These are phyloP conservation scores for Mesocentrotus franciscanus DNA, from an alignment of 53 echinoderm and acorn worm genomes.

Conservation along the genomic window DNA sequence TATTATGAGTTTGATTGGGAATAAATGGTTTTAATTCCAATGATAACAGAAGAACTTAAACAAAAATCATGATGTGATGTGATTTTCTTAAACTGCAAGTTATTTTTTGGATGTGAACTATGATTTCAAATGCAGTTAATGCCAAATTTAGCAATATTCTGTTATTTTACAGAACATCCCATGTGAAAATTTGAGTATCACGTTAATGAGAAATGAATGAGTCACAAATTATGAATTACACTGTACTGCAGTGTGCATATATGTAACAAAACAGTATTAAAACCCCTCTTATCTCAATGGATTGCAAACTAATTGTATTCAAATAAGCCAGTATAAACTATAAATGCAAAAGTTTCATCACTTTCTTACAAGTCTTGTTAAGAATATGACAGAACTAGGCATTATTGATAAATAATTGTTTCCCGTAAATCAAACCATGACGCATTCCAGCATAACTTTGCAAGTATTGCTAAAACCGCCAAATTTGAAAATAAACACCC, in stretches of 20 bases:
- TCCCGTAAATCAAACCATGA: background rate
- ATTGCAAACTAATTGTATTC: background rate
- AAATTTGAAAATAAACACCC: background rate
- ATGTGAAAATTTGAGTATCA: background rate
- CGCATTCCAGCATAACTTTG: background rate
- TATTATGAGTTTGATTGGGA: too few relatives aligned
- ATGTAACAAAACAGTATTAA: background rate
- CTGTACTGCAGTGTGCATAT: background rate
- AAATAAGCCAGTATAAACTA: background rate
- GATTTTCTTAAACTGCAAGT: too few relatives aligned
- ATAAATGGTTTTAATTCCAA: too few relatives aligned
- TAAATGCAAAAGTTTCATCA: background rate
- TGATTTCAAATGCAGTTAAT: too few relatives aligned
- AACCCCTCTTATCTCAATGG: background rate
- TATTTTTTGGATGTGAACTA: too few relatives aligned
- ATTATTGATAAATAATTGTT: conserved; percentile 2
- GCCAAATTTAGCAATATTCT: too few relatives aligned
- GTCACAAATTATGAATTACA: background rate
- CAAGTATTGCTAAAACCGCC: background rate
- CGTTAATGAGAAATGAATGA: background rate
- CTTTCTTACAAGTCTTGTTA: background rate
- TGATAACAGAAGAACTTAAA: too few relatives aligned
- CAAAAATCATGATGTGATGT: too few relatives aligned
- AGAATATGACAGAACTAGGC: background rate
- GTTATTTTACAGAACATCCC: too few relatives aligned